Percentiles rank a stretch among this genome's conserved stretches.
phyloP scores from a whole-genome alignment of 2,797 vertebrate genomes.

The Bradypodion ventrale region DNA sequence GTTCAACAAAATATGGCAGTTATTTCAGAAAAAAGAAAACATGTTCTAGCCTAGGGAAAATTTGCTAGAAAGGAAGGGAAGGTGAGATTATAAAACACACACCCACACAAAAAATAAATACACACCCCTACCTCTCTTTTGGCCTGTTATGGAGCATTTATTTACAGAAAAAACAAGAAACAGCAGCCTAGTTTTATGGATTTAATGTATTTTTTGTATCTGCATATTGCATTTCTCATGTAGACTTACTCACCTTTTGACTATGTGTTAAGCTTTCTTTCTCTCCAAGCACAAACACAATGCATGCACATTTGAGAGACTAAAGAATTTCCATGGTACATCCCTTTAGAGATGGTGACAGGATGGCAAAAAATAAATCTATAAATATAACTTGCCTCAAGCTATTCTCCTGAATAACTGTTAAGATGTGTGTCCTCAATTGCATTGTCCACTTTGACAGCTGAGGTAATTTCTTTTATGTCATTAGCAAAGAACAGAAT shows the following conservation, averaged over 20 bases:
- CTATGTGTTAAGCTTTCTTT: background rate
- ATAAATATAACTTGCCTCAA: background rate
- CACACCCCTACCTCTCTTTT: too few species aligned
- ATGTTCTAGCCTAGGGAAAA: background rate
- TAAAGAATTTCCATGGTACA: background rate
- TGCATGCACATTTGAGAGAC: background rate
- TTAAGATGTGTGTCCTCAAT: too few species aligned
- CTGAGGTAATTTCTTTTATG: background rate
- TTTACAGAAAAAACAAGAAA: background rate
- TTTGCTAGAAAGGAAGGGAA: background rate
- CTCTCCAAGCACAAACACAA: background rate
- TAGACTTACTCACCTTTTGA: too few species aligned
- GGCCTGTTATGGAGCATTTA: background rate
- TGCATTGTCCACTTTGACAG: background rate
- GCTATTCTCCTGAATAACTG: background rate
- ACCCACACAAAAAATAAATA: too few species aligned
- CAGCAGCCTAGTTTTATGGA: background rate
- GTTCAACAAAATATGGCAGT: background rate
- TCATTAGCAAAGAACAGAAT: background rate
- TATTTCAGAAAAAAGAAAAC: background rate
- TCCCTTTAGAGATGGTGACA: background rate
- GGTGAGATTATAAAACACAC: background rate
- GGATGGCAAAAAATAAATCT: background rate
- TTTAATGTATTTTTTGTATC: background rate
- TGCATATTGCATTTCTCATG: too few species aligned